Base-by-base conservation (phyloP, 2,113 vertebrate species). In the Myotis yumanensis region DNA sequence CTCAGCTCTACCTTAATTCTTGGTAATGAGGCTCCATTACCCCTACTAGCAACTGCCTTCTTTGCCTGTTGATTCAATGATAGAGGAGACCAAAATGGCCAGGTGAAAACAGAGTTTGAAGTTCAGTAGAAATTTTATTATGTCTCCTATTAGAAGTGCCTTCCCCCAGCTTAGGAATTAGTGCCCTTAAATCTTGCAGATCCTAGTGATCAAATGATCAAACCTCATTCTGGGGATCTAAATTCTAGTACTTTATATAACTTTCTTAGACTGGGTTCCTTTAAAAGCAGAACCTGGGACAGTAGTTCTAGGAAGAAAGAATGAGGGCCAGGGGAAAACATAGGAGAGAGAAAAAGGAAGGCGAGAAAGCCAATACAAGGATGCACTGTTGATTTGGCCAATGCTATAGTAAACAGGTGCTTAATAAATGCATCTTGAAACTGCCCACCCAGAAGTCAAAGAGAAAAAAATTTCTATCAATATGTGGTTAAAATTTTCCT, bases 391-490 rank as follows among this genome's bases (percentile, higher is more conserved):
- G 40, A 90, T 77, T 81, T 72, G 28, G 32, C 12, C 54, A 86
- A 9, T 71, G 32, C 14, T 46, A 1, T 40, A 5, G 32, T 25
- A 80, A 54, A 75, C 3, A 52, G 17, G 48, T 80, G 17, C 82
- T 96, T 91, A 75, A 91, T 80, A 84, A 91, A 62, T 71, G 25
- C 40, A 14, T 82, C 79, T 93, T 87, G 35, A 96, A 92, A 62
- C 48, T 18, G 32, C 88, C 54, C 25, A 43, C 48, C 4, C 28
- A 92, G 51, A 43, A 86, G 52, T 92, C 14, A 64, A 71, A 64
- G 32, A 32, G 17, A 82, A 59, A 89, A 62, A 15, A 66, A 54
- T 64, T 91, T 88, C n/a, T 93, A 86, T 30, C 32, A 23, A 25
- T 11, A 20, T 6, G 15, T 66, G 32, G 66, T 81, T 88, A 81